Conservation (phyloP, 1,140 invertebrate species). For the Gryon sp. region DNA sequence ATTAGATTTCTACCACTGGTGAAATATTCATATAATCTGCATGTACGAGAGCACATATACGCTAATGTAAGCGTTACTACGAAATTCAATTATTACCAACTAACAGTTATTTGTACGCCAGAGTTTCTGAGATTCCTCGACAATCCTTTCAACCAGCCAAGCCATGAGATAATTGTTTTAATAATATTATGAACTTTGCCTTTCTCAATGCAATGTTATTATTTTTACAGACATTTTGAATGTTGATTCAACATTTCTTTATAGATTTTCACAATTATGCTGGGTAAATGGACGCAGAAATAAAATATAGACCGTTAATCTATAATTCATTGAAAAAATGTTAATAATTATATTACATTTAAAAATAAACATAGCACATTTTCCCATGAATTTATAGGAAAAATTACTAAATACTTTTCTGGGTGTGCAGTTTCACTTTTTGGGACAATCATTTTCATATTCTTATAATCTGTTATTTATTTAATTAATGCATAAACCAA, state of each 20-base stretch:
- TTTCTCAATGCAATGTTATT: background rate
- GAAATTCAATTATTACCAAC: slow-evolving; percentile 46
- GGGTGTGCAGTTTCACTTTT: too few relatives aligned
- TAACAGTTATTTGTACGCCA: slow-evolving; percentile 38
- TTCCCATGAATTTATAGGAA: too few relatives aligned
- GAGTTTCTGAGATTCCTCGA: slow-evolving; percentile 34
- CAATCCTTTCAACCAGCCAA: background rate
- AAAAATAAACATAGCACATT: too few relatives aligned
- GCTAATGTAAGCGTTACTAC: slow-evolving; percentile 41
- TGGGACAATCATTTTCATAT: too few relatives aligned
- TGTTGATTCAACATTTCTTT: background rate
- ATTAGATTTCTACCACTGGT: slow-evolving; percentile 43
- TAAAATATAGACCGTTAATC: too few relatives aligned
- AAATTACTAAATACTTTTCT: too few relatives aligned
- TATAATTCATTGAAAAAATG: too few relatives aligned
- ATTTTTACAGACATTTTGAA: background rate
- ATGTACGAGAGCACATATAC: slow-evolving; percentile 11
- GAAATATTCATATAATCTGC: slow-evolving; percentile 56
- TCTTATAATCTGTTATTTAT: too few relatives aligned
- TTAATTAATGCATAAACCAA: too few relatives aligned
- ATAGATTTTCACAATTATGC: background rate
- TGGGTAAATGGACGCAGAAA: too few relatives aligned
- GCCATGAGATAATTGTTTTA: slow-evolving; percentile 17
- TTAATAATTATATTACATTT: too few relatives aligned
- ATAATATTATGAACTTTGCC: slow-evolving; percentile 21